These are phyloP conservation scores for Conopomorpha cramerella DNA, from an alignment of 1,140 invertebrate genomes.

Conservation along the genomic window DNA sequence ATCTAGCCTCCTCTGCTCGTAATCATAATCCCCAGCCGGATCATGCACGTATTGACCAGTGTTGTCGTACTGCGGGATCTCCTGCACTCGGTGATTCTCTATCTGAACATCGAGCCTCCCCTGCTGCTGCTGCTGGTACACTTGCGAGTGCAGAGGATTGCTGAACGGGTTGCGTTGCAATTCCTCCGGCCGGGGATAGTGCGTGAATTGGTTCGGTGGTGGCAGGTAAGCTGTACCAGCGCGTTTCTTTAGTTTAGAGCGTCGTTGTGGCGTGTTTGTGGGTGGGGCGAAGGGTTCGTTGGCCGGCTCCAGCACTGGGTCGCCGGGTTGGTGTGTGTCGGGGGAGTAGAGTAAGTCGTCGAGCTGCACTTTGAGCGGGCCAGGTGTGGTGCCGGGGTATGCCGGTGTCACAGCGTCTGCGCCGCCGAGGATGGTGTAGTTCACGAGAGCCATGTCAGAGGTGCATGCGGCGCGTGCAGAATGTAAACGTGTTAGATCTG, in stretches of 20 bases:
- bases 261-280: slow-evolving; percentile 20
- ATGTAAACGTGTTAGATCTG: slow-evolving; percentile 28
- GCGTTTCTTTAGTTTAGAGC: slow-evolving; percentile 41
- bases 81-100: slow-evolving; percentile 34
- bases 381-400: slow-evolving; percentile 16
- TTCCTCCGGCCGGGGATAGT: slow-evolving; percentile 29
- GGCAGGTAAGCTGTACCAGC: slow-evolving; percentile 45
- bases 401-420: slow-evolving; percentile 24
- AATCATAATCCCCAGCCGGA: slow-evolving; percentile 48
- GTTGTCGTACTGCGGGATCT: slow-evolving; percentile 31
- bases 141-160: slow-evolving; percentile 28
- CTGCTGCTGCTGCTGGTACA: slow-evolving; percentile 39
- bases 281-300: slow-evolving; percentile 40
- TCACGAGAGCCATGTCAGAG: slow-evolving; percentile 42
- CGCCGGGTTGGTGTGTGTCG: slow-evolving; percentile 28
- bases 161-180: slow-evolving; percentile 35
- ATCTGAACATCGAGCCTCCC: slow-evolving; percentile 31
- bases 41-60: slow-evolving; percentile 47
- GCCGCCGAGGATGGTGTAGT: slow-evolving; percentile 31
- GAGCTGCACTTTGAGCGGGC: slow-evolving; percentile 26
- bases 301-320: slow-evolving; percentile 16
- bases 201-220: slow-evolving; percentile 39
- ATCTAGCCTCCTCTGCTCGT: slow-evolving; percentile 36
- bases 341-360: slow-evolving; percentile 43
- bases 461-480: slow-evolving; percentile 29